Evolutionary conservation across 2,888 invertebrate genomes (phyloP).

Genomic region (Iselma pallidipennis): DNA sequence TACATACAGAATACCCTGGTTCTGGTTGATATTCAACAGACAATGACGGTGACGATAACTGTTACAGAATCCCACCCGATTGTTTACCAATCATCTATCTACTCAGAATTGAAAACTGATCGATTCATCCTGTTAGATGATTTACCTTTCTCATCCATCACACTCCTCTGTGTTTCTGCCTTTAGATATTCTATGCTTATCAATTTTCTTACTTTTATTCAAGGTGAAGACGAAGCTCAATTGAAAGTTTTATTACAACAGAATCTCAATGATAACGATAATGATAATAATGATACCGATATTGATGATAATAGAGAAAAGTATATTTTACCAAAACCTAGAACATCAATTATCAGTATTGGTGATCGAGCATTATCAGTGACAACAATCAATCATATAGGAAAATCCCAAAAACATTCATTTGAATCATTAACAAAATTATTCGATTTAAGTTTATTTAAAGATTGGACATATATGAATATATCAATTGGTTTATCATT

Average conservation of each 20-base stretch:
- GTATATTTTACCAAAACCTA: slow-evolving; percentile 22
- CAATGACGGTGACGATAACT: too few relatives aligned
- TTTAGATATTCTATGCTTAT: too few relatives aligned
- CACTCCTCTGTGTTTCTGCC: too few relatives aligned
- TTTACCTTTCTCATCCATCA: too few relatives aligned
- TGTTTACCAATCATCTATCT: too few relatives aligned
- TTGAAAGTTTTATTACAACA: background rate
- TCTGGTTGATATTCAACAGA: too few relatives aligned
- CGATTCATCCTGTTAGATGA: too few relatives aligned
- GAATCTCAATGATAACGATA: slow-evolving; percentile 14
- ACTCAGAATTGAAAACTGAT: too few relatives aligned
- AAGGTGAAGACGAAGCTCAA: slow-evolving; percentile 20
- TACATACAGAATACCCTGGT: too few relatives aligned
- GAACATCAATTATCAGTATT: slow-evolving; percentile 42
- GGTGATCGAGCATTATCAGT: slow-evolving; percentile 44
- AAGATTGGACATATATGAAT: slow-evolving; percentile 68
- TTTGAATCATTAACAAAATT: slow-evolving; percentile 62
- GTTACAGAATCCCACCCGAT: too few relatives aligned
- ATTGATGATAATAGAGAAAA: slow-evolving; percentile 13
- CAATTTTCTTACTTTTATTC: too few relatives aligned
- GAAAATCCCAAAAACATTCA: slow-evolving; percentile 27
- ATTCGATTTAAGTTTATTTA: slow-evolving; percentile 65
- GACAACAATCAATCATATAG: slow-evolving; percentile 22
- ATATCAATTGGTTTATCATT: slow-evolving; percentile 71
- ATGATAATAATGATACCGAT: slow-evolving; percentile 12